A percentile compares a stretch with the other conserved stretches of the same genome.
phyloP scores from a whole-genome alignment of 2,888 invertebrate genomes.

The Salpingus planirostris region DNA sequence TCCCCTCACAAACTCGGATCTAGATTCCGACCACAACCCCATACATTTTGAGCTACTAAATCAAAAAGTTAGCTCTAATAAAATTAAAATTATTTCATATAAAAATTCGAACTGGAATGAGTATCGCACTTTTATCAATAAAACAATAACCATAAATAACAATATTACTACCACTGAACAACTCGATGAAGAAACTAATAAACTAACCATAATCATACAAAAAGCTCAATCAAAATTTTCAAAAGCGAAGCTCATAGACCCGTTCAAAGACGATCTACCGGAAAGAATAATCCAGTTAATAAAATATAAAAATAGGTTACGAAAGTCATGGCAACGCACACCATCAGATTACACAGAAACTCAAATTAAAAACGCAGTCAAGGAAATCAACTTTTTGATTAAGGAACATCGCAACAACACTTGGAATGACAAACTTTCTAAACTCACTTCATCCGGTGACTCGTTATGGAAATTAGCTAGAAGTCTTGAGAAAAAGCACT shows the following conservation, averaged over 20 bases:
- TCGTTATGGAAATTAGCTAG: conserved; percentile 2
- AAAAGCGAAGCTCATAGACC: neutral
- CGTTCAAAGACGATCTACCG: conserved; percentile 1
- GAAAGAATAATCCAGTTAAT: conserved; percentile 1
- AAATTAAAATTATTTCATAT: neutral
- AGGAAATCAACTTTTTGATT: neutral
- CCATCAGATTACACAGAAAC: neutral
- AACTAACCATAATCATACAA: neutral
- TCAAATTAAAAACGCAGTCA: neutral
- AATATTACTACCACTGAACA: conserved; percentile 1
- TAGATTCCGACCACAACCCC: conserved; percentile 3
- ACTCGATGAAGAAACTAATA: neutral
- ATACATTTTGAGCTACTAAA: neutral
- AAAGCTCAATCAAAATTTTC: neutral
- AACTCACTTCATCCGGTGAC: neutral
- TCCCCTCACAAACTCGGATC: neutral
- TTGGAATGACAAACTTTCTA: conserved; percentile 1
- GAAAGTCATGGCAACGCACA: neutral
- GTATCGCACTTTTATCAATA: neutral
- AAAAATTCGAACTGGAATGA: conserved; percentile 1
- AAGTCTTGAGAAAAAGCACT: neutral
- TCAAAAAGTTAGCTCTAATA: neutral
- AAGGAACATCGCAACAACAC: neutral
- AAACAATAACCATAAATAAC: neutral
- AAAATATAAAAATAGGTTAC: conserved; percentile 1